Evolutionary conservation across 2,888 invertebrate species (phyloP), one percentile per base, ranked within the genome.

Genomic region (Rhabditoides inermis): DNA sequence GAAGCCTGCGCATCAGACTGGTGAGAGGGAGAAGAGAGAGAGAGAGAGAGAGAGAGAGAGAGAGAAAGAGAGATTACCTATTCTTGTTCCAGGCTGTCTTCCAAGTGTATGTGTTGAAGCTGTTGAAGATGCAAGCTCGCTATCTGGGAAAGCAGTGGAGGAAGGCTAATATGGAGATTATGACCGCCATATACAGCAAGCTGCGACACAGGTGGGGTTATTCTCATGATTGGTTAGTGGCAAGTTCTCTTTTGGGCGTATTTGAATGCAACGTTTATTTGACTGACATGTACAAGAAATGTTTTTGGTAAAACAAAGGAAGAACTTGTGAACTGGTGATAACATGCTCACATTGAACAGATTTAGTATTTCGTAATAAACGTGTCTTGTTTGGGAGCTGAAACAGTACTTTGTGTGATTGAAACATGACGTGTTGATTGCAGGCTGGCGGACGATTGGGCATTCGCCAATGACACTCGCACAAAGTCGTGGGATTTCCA

Each of bases 121-220:
- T 99, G 53, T 81, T 99, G 15, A 99, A 99, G 82, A 94, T 98
- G 91, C 98, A 99, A 81, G 94, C 95, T 0, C 92, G 95, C 77
- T 98, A 95, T 80, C 83, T 99, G 70, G 98, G 98, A 0, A 82
- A 98, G 12, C 95, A 98, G 77, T 99, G 98, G 98, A 84, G 98
- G 45, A 95, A 95, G 79, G 88, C 90, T 1, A 98, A 99, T 77
- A 98, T 99, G 94, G 95, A 94, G 79, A 92, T 92, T 0, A 90
- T 99, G 81, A 94, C 94, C 77, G 92, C 94, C 54, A 99, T 99
- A 76, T 99, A 98, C 78, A 87, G 90, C 54, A 94, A 95, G 82
- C 82, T 83, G 7, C 71, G 82, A 23, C 82, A 83, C 68, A 65
- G 81, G 51, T 68, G 30, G 15, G 44, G 3, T 22, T 18, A 37